Base-by-base conservation (phyloP, 2,888 invertebrate genomes). In the Dilophus febrilis region DNA sequence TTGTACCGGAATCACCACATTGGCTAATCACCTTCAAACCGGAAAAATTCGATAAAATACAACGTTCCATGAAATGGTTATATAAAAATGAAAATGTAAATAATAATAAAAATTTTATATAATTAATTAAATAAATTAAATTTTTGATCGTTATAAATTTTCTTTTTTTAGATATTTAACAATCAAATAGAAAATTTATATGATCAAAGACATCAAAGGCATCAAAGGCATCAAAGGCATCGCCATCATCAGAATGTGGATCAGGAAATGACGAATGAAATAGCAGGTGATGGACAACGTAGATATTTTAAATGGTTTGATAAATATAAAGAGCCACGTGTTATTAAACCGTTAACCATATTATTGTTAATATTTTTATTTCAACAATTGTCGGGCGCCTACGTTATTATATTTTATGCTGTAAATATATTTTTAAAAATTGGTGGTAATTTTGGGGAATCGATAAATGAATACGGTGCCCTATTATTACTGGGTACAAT, bases 361-460 rank as follows among this genome's bases (percentile, higher is more conserved):
- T 54, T 72, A 2, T 43, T 64, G 1, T 30, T 60, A 3, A 45
- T 71, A 18, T 66, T 72, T 46, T 29, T 68, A 5, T 56, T 71
- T 18, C 73, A 73, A 54, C 73, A 73, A 53, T 47, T 69, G 1
- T 66, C 70, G 2, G 71, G 71, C 6, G 63, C 64, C 2, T 73
- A 72, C 49, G 67, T 68, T 1, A 61, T 72, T 2, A 67, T 72
- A 40, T 71, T 72, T 50, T 72, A 72, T 47, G 48, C 48, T 1
- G 44, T 49, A 2, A 47, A 47, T 37, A 34, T 49, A 3, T 49
- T 50, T 41, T 18, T 39, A 13, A 46, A 47, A 42, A 46, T 50
- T 22, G 47, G 48, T 17, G 45, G 44, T 8, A 46, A 48, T 40
- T 49, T 47, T 34, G 48, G 45, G 14, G 36, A 48, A 29, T 40